Percentiles rank a stretch among this genome's conserved stretches.
phyloP scores from a whole-genome alignment of 2,797 vertebrate species.

The Dipus sagitta region DNA sequence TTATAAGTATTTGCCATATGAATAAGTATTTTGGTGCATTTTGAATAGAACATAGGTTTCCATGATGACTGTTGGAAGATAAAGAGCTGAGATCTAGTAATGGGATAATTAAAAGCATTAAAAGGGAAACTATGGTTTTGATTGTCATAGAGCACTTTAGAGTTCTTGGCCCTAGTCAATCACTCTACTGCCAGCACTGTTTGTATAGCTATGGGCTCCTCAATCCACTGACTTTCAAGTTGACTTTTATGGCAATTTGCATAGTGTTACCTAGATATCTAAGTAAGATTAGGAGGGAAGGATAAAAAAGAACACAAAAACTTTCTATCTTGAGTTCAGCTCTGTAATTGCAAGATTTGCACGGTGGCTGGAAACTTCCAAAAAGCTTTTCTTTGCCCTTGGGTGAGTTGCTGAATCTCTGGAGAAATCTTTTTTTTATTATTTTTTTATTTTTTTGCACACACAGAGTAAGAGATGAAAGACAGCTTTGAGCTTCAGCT shows the following conservation, averaged over 20 bases:
- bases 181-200: background rate
- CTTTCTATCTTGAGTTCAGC: background rate
- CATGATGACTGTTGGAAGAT: background rate
- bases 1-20: background rate
- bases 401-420: background rate
- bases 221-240: background rate
- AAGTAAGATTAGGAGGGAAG: constrained; percentile 23
- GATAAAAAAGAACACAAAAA: background rate
- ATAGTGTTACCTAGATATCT: constrained; percentile 7
- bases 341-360: constrained; percentile 56
- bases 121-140: background rate
- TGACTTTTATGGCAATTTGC: constrained; percentile 37
- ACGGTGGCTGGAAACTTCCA: background rate
- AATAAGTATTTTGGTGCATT: background rate
- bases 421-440: constrained; percentile 13
- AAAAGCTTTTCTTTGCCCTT: constrained; percentile 36
- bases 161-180: background rate
- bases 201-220: background rate
- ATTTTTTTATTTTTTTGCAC: constrained; percentile 32
- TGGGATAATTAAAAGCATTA: background rate
- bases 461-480: constrained; percentile 60
- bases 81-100: background rate
- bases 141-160: background rate
- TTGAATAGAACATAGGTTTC: background rate
- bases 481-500: constrained; percentile 60